Evolutionary conservation across 2,113 vertebrate species (phyloP).

Genomic region (Xiphias gladius): DNA sequence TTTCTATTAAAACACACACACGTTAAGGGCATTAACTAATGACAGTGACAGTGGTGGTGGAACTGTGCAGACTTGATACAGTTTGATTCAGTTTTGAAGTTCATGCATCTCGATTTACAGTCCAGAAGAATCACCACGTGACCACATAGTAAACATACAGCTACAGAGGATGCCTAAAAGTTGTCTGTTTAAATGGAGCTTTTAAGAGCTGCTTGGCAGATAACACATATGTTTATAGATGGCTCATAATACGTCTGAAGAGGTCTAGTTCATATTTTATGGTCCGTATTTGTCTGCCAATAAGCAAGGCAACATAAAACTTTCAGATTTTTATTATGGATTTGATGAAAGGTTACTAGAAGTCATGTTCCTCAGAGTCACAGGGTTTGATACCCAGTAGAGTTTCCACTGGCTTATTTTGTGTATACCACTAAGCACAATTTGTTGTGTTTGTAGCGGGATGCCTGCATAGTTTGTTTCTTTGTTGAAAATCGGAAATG

Average conservation of each 20-base stretch:
- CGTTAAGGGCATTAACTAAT: neutral
- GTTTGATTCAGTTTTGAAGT: neutral
- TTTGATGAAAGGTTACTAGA: neutral
- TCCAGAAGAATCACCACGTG: neutral
- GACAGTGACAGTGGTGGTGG: neutral
- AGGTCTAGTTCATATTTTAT: neutral
- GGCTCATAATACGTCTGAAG: neutral
- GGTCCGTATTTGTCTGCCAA: neutral
- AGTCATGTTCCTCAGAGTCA: neutral
- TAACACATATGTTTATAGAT: neutral
- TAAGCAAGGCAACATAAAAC: neutral
- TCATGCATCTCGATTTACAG: neutral
- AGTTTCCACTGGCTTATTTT: neutral
- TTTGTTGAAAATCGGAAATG: neutral
- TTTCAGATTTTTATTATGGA: neutral
- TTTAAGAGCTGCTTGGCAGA: neutral
- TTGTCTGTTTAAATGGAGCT: neutral
- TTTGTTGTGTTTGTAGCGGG: neutral
- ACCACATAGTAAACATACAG: too few species aligned
- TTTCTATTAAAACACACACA: conserved; percentile 7
- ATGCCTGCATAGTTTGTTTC: neutral
- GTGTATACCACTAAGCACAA: neutral
- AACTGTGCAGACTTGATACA: neutral
- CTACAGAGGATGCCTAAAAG: neutral
- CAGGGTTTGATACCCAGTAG: neutral